A percentile compares a stretch with the other conserved stretches of the same genome.
Evolutionary conservation across 1,140 invertebrate genomes (phyloP).

Genomic region (Aporrectodea caliginosa): DNA sequence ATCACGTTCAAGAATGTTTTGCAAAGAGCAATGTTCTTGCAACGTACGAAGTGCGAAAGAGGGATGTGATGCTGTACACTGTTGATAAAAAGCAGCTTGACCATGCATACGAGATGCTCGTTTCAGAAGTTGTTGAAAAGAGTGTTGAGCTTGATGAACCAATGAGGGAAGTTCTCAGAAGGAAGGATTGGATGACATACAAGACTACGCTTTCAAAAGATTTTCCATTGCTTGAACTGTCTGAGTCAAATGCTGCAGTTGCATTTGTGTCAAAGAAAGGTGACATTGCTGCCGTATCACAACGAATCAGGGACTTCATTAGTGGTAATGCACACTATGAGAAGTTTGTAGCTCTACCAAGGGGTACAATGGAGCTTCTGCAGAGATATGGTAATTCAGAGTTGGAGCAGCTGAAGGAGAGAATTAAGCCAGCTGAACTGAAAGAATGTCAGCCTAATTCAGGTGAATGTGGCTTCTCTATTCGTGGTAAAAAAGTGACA

Average conservation of each 20-base stretch:
- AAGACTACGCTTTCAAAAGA: neutral
- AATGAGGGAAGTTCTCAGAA: neutral
- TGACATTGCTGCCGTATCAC: neutral
- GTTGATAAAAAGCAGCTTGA: neutral
- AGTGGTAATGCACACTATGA: neutral
- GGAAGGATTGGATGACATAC: neutral
- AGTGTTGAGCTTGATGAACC: neutral
- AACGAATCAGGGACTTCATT: neutral
- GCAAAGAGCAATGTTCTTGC: neutral
- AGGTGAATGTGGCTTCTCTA: neutral
- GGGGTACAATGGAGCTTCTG: neutral
- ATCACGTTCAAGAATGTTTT: neutral
- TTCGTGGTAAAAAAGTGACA: neutral
- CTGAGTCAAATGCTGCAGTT: neutral
- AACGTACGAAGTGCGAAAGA: neutral
- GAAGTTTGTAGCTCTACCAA: neutral
- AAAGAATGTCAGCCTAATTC: neutral
- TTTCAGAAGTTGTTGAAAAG: neutral
- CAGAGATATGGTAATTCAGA: neutral
- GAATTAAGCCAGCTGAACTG: neutral
- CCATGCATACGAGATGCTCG: neutral
- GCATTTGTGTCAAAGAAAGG: neutral
- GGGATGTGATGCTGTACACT: neutral
- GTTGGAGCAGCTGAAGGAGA: neutral
- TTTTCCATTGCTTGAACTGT: neutral